Conservation (phyloP, 2,113 vertebrate species). For the Chrysochloris asiatica region DNA sequence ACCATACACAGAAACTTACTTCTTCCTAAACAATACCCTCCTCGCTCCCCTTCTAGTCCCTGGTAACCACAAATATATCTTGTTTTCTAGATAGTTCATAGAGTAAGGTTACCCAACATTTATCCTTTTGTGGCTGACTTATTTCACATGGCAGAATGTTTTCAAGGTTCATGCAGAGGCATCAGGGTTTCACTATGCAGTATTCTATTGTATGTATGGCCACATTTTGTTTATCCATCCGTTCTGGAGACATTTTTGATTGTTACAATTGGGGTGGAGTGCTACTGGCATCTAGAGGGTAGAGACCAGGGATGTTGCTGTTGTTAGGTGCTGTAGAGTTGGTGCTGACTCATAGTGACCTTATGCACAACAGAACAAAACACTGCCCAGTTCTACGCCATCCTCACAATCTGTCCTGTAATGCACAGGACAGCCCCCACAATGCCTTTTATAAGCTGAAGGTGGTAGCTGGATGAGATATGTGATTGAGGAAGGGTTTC, state of each 20-base stretch:
- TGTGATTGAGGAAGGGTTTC: neutral
- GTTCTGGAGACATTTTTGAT: neutral
- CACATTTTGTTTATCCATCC: neutral
- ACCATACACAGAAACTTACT: neutral
- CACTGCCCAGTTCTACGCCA: too few species aligned
- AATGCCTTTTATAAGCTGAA: neutral
- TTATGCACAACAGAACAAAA: too few species aligned
- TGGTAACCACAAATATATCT: neutral
- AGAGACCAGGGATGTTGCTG: too few species aligned
- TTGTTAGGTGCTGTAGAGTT: too few species aligned
- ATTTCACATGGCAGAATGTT: neutral
- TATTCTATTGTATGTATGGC: neutral
- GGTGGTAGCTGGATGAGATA: neutral
- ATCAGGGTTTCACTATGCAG: neutral
- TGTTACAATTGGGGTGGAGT: neutral
- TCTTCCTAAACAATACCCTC: neutral
- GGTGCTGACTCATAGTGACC: too few species aligned
- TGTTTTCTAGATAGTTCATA: neutral
- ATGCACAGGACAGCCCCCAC: neutral
- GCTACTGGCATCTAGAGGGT: neutral
- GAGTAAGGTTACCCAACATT: too few species aligned
- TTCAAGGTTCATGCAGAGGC: neutral
- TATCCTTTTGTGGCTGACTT: neutral
- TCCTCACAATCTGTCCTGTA: too few species aligned
- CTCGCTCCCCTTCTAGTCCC: neutral